Evolutionary conservation across 2,888 invertebrate genomes (phyloP).

Genomic region (Pandemis cinnamomeana): DNA sequence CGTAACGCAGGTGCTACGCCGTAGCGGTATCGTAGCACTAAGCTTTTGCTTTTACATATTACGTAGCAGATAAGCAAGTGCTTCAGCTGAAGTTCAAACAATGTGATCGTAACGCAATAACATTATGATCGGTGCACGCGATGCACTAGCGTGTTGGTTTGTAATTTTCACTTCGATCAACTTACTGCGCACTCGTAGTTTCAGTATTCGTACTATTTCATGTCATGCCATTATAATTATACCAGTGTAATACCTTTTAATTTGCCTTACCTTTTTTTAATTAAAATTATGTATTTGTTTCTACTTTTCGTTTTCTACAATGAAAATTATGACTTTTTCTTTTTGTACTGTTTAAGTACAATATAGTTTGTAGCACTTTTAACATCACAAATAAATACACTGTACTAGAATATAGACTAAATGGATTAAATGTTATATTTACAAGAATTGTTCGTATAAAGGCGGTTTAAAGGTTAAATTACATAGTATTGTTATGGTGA

Average conservation of each 20-base stretch:
- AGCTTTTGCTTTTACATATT: not conserved
- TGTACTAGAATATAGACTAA: too few relatives aligned
- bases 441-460: too few relatives aligned
- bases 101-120: not conserved
- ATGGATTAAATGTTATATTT: too few relatives aligned
- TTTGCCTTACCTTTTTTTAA: not conserved
- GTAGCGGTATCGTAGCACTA: conserved; percentile 38
- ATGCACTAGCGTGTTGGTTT: conserved; percentile 18
- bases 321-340: not conserved
- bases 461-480: too few relatives aligned
- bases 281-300: not conserved
- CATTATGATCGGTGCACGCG: not conserved
- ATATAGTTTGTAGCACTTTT: too few relatives aligned
- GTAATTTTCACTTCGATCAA: conserved; percentile 14
- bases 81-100: not conserved
- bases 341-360: too few relatives aligned
- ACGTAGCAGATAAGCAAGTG: conserved; percentile 9
- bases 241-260: not conserved
- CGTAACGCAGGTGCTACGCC: conserved; percentile 24
- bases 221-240: not conserved
- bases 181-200: not conserved
- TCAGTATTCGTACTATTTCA: not conserved
- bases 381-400: too few relatives aligned
- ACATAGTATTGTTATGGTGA: too few relatives aligned
- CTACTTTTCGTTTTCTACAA: too few relatives aligned